These are phyloP conservation scores for Papilio aristodemus DNA, from an alignment of 1,140 invertebrate species.

Conservation along the genomic window DNA sequence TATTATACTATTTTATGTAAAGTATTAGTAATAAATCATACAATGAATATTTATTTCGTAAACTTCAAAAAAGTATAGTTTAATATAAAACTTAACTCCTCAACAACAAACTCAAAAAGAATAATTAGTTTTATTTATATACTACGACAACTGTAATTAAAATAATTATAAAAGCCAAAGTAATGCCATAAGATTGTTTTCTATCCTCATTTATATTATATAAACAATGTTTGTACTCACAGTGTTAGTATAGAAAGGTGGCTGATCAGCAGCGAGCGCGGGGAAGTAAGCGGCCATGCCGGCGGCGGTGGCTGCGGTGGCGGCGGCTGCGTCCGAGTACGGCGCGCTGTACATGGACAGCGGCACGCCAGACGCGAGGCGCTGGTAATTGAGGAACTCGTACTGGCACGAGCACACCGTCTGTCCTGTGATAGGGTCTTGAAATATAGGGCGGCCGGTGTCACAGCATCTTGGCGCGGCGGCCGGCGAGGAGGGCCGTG, in stretches of 20 bases:
- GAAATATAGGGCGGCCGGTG: conserved; percentile 93
- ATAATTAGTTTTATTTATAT: too few relatives aligned
- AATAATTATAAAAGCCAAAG: too few relatives aligned
- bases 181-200: too few relatives aligned
- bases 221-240: conserved; percentile 81
- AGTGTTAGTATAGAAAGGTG: conserved; percentile 90
- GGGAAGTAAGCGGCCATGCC: conserved; percentile 91
- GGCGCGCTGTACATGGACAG: conserved; percentile 89
- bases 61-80: too few relatives aligned
- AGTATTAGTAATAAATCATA: too few relatives aligned
- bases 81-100: too few relatives aligned
- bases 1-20: too few relatives aligned
- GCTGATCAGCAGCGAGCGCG: conserved; percentile 88
- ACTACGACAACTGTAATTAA: too few relatives aligned
- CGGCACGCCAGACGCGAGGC: conserved; percentile 85
- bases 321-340: conserved; percentile 86
- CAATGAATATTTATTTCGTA: too few relatives aligned
- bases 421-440: conserved; percentile 95
- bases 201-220: conserved; percentile 14
- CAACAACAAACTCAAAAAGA: too few relatives aligned
- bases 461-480: conserved; percentile 90
- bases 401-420: conserved; percentile 96
- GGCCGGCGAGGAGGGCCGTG: conserved; percentile 79
- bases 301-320: conserved; percentile 86
- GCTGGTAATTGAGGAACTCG: conserved; percentile 89